Base-by-base conservation (phyloP, 2,888 invertebrate genomes). In the Tipula lateralis region DNA sequence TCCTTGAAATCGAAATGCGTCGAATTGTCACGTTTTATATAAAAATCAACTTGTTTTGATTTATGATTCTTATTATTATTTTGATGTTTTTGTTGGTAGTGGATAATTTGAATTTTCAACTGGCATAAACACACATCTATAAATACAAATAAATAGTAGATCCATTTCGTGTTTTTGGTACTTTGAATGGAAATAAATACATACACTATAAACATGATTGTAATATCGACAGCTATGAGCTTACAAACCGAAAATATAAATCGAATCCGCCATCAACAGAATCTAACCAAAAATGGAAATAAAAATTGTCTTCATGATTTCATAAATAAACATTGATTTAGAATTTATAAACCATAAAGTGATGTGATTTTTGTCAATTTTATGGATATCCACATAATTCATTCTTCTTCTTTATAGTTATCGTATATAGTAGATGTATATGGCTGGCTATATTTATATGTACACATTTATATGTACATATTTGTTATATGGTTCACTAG, bases 271-370 rank as follows among this genome's bases (percentile, higher is more conserved):
- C 66, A 66, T 12, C 24, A 66, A 66, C 66, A 66, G 66, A 66
- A 66, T 24, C 66, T 9, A 24, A 19, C 66, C 66, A 66, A 66
- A 66, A 66, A 24, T 24, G 1, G 24, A 66, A 66, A 2, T 24
- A 66, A 66, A 66, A 66, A 12, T 66, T 66, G 66, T 66, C 66
- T 66, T 66, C 24, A 24, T 66, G 66, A 66, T 66, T 66, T 24
- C 66, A 66, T 66, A 66, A 66, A 66, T 24, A 66, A 66, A 66
- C 66, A 66, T 66, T 66, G 24, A 24, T 66, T 66, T 66, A 66
- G 24, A 66, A 24, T 66, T 24, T 24, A 66, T 24, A 66, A 66
- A 66, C 24, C 66, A 66, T 66, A 66, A 66, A 66, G 9, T 66
- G 66, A 24, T 66, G 24, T 66, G 66, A 66, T 7, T 66, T 66